Evolutionary conservation across 1,140 invertebrate species (phyloP).

Genomic region (Laupala kohalensis): DNA sequence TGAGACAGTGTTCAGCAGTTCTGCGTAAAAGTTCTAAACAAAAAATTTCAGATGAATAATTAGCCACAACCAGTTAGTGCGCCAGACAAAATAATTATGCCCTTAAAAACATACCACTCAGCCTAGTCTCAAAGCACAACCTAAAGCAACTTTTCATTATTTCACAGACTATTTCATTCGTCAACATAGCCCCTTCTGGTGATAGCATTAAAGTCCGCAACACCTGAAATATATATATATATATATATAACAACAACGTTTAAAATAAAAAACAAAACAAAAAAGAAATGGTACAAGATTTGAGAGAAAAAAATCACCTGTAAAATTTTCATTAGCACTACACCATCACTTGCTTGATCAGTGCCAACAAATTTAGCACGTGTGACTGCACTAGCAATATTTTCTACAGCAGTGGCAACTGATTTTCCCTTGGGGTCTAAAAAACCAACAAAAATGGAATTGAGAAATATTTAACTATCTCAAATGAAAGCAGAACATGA

Average conservation of each 20-base stretch:
- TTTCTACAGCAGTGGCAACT: slow-evolving; percentile 73
- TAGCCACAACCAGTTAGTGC: not conserved
- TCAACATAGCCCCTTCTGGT: slow-evolving; percentile 72
- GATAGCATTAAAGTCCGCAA: slow-evolving; percentile 78
- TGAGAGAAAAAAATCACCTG: slow-evolving; percentile 38
- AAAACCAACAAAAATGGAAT: not conserved
- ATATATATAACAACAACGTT: slow-evolving; percentile 8
- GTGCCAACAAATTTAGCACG: slow-evolving; percentile 91
- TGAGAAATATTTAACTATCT: not conserved
- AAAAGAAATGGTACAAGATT: not conserved
- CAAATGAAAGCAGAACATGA: not conserved
- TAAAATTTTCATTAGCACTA: slow-evolving; percentile 90
- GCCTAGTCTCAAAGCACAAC: slow-evolving; percentile 88
- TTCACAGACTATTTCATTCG: slow-evolving; percentile 93
- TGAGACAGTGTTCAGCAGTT: slow-evolving; percentile 82
- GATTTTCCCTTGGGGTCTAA: slow-evolving; percentile 62
- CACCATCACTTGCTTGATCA: slow-evolving; percentile 85
- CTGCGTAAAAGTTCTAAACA: slow-evolving; percentile 66
- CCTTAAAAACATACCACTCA: slow-evolving; percentile 64
- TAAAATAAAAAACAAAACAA: slow-evolving; percentile 7
- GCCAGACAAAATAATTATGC: slow-evolving; percentile 5
- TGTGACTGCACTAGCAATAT: slow-evolving; percentile 90
- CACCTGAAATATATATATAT: slow-evolving; percentile 38
- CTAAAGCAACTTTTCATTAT: slow-evolving; percentile 95
- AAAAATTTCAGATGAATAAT: not conserved